These are phyloP conservation scores for Sesia apiformis DNA, from an alignment of 2,888 invertebrate species.

Conservation along the genomic window DNA sequence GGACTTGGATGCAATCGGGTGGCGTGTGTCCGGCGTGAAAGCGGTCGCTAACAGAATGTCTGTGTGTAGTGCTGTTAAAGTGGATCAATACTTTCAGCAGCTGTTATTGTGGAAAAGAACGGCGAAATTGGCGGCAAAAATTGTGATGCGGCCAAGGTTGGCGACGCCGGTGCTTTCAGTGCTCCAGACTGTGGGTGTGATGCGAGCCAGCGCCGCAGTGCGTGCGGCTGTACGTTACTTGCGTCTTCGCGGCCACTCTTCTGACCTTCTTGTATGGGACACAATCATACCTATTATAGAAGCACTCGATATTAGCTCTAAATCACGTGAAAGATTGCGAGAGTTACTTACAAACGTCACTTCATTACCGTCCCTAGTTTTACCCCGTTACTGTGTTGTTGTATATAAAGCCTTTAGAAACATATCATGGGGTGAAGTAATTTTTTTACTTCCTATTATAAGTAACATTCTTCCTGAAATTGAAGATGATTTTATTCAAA, in stretches of 20 bases:
- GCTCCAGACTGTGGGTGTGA: slow-evolving; percentile 17
- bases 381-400: slow-evolving; percentile 27
- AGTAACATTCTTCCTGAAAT: slow-evolving; percentile 17
- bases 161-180: slow-evolving; percentile 11
- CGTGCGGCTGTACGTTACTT: slow-evolving; percentile 24
- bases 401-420: slow-evolving; percentile 22
- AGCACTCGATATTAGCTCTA: slow-evolving; percentile 16
- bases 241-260: slow-evolving; percentile 8
- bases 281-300: slow-evolving; percentile 24
- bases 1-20: slow-evolving; percentile 24
- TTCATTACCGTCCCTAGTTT: slow-evolving; percentile 22
- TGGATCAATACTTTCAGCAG: slow-evolving; percentile 16
- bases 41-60: slow-evolving; percentile 30
- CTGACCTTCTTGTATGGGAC: slow-evolving; percentile 30
- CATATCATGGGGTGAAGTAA: slow-evolving; percentile 8
- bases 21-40: slow-evolving; percentile 34
- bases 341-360: slow-evolving; percentile 5
- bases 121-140: slow-evolving; percentile 22
- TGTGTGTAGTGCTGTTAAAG: slow-evolving; percentile 19
- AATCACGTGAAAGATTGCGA: slow-evolving; percentile 1
- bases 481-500: slow-evolving; percentile 17
- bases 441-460: slow-evolving; percentile 21
- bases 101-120: slow-evolving; percentile 29
- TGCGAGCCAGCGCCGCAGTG: slow-evolving; percentile 26
- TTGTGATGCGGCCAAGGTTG: slow-evolving; percentile 22